Base-by-base conservation (phyloP, 2,113 vertebrate species). In the Tympanuchus pallidicinctus region DNA sequence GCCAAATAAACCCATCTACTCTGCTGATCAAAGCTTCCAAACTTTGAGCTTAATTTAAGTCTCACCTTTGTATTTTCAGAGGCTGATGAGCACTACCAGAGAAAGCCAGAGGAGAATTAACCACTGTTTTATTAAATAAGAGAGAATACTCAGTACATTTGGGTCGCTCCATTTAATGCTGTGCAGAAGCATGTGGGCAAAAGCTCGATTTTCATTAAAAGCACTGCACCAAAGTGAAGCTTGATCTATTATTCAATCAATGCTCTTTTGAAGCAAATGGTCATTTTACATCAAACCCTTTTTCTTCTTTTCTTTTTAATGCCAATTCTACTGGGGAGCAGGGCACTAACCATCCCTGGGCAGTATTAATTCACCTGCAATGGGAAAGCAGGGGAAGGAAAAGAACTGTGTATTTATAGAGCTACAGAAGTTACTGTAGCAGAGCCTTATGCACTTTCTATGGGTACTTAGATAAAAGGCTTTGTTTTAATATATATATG, bases 211-310 rank as follows among this genome's bases (percentile, higher is more conserved):
- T 89, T 95, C 78, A 73, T 92, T 93, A 95, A 94, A 96, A 82
- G 65, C 59, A 48, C 34, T 4, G 1, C 91, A 85, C 92, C 60
- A 69, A 94, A 94, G 92, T 57, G 50, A 81, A 67, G 74, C 76
- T 94, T 97, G 86, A 96, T 97, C 90, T 95, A 92, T 96, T 97
- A 96, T 97, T 97, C 91, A 96, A 18, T 64, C 70, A 57, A 67
- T 89, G 80, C 7, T 93, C 82, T 91, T 90, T 89, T 96, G 87
- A 95, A 96, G 94, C 47, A 96, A 96, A 93, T 76, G 93, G 92
- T 89, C 85, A 94, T 91, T 96, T 93, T 92, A 91, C 86, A 92
- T 91, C 82, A 94, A 87, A 27, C 54, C 56, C 56, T 20, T n/a
- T 59, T 59, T 59, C 30, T 59, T n/a, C 13, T 88, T 86, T 92